Evolutionary conservation across 2,113 vertebrate genomes (phyloP), one percentile per base, ranked within the genome.

Genomic region (Megaleporinus macrocephalus): DNA sequence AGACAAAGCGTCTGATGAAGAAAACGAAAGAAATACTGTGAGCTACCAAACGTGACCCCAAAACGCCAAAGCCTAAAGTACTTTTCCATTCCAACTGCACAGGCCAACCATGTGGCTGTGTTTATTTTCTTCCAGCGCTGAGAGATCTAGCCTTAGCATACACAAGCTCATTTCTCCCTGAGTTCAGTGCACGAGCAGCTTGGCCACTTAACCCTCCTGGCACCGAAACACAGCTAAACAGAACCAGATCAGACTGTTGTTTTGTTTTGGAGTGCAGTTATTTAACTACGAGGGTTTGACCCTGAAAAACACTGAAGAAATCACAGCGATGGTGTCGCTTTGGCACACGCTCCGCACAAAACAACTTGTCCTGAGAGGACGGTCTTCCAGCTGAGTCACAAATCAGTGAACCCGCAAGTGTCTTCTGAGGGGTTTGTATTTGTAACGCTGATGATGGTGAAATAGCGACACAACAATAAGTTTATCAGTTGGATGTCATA

Each of bases 41-140:
- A 55, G 53, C 49, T 16, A 51, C 13, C 2, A 15, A 44, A 51
- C 1, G 49, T 16, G 1, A 51, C 13, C 53, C 20, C 53, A 55
- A 20, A 29, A 10, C 11, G 6, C 11, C 4, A 4, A 65, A 65
- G 4, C 27, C n/a, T 15, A 14, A 30, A 65, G 24, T 30, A 65
- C 33, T 36, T 36, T 26, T 65, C 16, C 62, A 30, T 5, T 36
- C 1, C 53, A 55, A 5, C 53, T 36, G 22, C 30, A 68, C 30
- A 36, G 65, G 65, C 53, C 53, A 55, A 22, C 29, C 65, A 68
- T 68, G 65, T 36, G 30, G 33, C 15, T 36, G 16, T 68, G 30
- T 30, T 68, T 68, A 22, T 68, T 68, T 33, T 68, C 15, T 66
- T 33, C 63, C 6, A 66, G 63, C 33, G 63, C 63, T 53, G 51